Evolutionary conservation across 2,113 vertebrate species (phyloP).

Genomic region (Excalfactoria chinensis): DNA sequence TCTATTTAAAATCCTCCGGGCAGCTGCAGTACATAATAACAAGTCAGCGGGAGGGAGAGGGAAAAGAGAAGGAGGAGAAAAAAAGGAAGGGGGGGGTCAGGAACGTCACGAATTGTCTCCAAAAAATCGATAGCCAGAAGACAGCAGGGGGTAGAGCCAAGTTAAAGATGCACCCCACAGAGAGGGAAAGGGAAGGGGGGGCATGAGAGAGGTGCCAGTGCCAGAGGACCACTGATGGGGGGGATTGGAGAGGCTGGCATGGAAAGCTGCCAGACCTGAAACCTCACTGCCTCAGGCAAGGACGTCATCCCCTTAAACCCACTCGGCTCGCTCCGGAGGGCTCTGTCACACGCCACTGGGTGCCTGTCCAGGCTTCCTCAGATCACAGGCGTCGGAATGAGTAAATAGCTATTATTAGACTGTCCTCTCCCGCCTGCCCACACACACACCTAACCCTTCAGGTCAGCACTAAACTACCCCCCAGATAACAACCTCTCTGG

Average conservation of each 20-base stretch:
- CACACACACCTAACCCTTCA: not conserved
- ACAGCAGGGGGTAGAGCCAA: conserved; percentile 36
- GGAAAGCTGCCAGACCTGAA: conserved; percentile 56
- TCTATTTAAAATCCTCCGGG: conserved; percentile 82
- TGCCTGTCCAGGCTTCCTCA: conserved; percentile 28
- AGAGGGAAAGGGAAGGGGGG: conserved; percentile 18
- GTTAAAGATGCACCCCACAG: conserved; percentile 7
- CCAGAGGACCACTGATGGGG: not conserved
- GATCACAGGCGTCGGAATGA: conserved; percentile 15
- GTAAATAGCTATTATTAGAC: conserved; percentile 62
- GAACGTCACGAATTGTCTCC: conserved; percentile 57
- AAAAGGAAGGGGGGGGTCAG: conserved; percentile 28
- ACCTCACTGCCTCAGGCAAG: conserved; percentile 23
- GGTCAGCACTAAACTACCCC: not conserved
- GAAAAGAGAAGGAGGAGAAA: conserved; percentile 53
- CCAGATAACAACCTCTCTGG: not conserved
- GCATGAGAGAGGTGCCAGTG: not conserved
- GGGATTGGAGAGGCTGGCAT: not conserved
- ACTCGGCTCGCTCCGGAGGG: not conserved
- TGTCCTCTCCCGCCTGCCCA: conserved; percentile 11
- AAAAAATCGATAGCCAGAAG: conserved; percentile 58
- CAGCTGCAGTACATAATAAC: conserved; percentile 83
- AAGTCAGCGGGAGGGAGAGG: conserved; percentile 70
- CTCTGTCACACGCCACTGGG: conserved; percentile 28
- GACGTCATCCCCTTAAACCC: conserved; percentile 49